phyloP scores from a whole-genome alignment of 1,140 invertebrate genomes.

The Drosophila pseudoobscura region DNA sequence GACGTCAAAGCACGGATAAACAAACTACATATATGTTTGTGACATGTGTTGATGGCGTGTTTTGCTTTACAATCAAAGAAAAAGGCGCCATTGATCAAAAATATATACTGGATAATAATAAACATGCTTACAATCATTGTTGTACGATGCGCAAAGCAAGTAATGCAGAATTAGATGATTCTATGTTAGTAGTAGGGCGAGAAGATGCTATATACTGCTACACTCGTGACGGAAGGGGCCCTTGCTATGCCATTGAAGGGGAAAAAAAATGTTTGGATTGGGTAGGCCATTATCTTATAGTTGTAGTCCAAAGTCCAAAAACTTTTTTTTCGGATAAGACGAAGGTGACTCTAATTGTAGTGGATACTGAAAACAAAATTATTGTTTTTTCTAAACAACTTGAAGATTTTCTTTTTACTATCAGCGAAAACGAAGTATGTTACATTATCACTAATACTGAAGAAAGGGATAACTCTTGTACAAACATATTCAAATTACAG shows the following conservation, averaged over 20 bases:
- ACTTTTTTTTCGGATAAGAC: neutral
- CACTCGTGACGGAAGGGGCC: constrained; percentile 55
- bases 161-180: constrained; percentile 1
- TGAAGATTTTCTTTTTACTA: constrained; percentile 34
- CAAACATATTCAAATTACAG: constrained; percentile 31
- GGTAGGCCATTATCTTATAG: constrained; percentile 45
- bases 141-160: constrained; percentile 42
- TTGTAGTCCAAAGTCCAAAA: constrained; percentile 27
- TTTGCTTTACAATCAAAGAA: constrained; percentile 47
- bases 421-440: constrained; percentile 9
- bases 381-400: constrained; percentile 57
- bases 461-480: neutral
- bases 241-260: constrained; percentile 63
- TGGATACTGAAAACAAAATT: constrained; percentile 62
- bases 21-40: constrained; percentile 41
- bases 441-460: constrained; percentile 42
- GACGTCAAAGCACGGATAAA: neutral
- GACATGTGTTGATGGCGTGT: constrained; percentile 37
- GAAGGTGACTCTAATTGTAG: constrained; percentile 27
- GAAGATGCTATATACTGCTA: constrained; percentile 69
- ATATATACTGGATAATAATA: constrained; percentile 31
- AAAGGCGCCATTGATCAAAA: constrained; percentile 33
- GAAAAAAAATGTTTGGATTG: constrained; percentile 47
- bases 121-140: constrained; percentile 32
- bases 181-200: constrained; percentile 54